Conservation (phyloP, 2,113 vertebrate species). For the Sceloporus undulatus region DNA sequence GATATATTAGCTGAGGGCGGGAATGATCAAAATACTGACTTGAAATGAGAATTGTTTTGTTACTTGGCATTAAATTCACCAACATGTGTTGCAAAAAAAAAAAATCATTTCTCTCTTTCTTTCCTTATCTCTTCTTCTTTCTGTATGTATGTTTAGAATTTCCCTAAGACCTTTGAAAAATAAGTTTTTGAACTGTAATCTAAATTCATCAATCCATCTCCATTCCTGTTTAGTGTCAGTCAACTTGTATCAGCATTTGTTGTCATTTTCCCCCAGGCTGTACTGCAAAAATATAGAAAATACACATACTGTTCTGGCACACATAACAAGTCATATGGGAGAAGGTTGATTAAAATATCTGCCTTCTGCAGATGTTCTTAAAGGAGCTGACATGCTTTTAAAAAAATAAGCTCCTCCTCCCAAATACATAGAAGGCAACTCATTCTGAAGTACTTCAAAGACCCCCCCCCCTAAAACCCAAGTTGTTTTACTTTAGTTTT, state of each 20-base stretch:
- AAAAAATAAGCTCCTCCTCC: background rate
- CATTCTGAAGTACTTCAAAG: background rate
- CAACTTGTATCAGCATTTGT: background rate
- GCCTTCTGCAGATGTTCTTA: background rate
- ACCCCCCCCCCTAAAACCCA: background rate
- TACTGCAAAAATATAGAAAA: background rate
- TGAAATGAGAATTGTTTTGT: background rate
- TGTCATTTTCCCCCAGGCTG: background rate
- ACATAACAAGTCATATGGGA: background rate
- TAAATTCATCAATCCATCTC: slow-evolving; percentile 25
- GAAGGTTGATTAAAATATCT: background rate
- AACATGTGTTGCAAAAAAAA: background rate
- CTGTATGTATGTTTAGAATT: background rate
- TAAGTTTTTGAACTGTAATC: background rate
- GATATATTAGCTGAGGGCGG: background rate
- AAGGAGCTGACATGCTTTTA: background rate
- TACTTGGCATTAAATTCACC: background rate
- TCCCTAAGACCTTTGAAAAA: background rate
- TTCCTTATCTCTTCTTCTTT: background rate
- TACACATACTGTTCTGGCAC: background rate
- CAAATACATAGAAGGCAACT: slow-evolving; percentile 10
- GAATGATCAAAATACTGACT: background rate
- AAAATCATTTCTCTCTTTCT: background rate
- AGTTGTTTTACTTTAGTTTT: background rate
- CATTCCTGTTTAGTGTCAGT: background rate